Percentiles rank a stretch among this genome's conserved stretches.
phyloP scores from a whole-genome alignment of 1,140 invertebrate species.

The Hestina assimilis region DNA sequence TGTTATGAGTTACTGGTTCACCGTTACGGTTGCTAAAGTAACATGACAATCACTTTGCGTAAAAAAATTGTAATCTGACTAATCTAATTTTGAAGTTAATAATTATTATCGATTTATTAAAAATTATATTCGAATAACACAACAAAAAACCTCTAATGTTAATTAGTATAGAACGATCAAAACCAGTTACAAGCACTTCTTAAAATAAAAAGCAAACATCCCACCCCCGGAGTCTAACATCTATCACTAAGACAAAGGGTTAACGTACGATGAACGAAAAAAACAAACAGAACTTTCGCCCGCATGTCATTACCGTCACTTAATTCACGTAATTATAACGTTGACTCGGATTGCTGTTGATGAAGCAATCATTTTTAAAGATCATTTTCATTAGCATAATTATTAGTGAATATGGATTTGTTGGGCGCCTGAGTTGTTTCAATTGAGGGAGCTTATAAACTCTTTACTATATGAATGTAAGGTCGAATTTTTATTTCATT shows the following conservation, averaged over 20 bases:
- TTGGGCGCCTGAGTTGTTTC: constrained; percentile 14
- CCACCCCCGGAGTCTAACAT: constrained; percentile 11
- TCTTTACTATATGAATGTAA: not conserved
- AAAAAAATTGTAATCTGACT: no score
- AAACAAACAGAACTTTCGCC: constrained; percentile 34
- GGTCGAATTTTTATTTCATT: no score
- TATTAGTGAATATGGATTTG: constrained; percentile 26
- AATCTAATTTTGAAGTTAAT: no score
- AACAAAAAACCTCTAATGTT: no score
- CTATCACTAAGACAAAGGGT: constrained; percentile 32
- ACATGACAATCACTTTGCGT: no score
- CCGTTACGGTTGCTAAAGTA: no score
- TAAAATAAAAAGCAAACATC: constrained; percentile 21
- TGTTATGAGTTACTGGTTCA: no score
- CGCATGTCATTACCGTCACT: constrained; percentile 51
- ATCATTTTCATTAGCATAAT: constrained; percentile 41
- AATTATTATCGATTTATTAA: no score
- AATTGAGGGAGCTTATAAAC: constrained; percentile 2
- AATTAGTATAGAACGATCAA: no score
- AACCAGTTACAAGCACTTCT: no score
- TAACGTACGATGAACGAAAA: constrained; percentile 39
- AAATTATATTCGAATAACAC: no score
- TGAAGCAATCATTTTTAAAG: constrained; percentile 33
- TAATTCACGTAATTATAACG: constrained; percentile 44
- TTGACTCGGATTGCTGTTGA: constrained; percentile 41